Percentiles rank a stretch among this genome's conserved stretches.
Conservation (phyloP, 2,888 invertebrate species). For the Cephus rjabovi region DNA sequence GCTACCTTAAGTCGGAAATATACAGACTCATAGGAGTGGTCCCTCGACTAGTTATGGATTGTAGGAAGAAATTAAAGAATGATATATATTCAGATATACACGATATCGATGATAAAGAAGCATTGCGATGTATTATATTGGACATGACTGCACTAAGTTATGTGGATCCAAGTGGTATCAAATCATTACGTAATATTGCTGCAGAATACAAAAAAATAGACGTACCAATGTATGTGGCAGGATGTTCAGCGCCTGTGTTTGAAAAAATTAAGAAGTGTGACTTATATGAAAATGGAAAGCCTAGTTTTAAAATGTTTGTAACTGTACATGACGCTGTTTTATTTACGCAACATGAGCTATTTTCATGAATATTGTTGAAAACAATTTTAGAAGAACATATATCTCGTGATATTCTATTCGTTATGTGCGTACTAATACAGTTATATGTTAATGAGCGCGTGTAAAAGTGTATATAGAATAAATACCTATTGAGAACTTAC, state of each 20-base stretch:
- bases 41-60: constrained; percentile 66
- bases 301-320: constrained; percentile 69
- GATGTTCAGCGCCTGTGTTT: constrained; percentile 66
- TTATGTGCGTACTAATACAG: too few species aligned
- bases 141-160: constrained; percentile 75
- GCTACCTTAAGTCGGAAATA: constrained; percentile 70
- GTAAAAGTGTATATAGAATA: too few species aligned
- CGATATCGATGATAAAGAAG: constrained; percentile 38
- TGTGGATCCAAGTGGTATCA: constrained; percentile 75
- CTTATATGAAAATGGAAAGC: constrained; percentile 50
- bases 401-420: too few species aligned
- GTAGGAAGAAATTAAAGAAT: constrained; percentile 62
- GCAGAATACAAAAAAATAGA: constrained; percentile 70
- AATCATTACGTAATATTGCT: constrained; percentile 68
- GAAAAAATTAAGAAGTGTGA: constrained; percentile 63
- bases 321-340: constrained; percentile 75
- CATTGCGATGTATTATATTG: constrained; percentile 66
- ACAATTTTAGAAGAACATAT: too few species aligned
- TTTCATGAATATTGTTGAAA: constrained; percentile 19
- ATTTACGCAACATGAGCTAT: constrained; percentile 57
- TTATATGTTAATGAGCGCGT: too few species aligned
- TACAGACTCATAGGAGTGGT: constrained; percentile 69
- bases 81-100: constrained; percentile 37
- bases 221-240: constrained; percentile 70
- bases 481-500: too few species aligned